These are phyloP conservation scores for Microcebus murinus DNA, from an alignment of 2,113 vertebrate genomes.

Conservation along the genomic window DNA sequence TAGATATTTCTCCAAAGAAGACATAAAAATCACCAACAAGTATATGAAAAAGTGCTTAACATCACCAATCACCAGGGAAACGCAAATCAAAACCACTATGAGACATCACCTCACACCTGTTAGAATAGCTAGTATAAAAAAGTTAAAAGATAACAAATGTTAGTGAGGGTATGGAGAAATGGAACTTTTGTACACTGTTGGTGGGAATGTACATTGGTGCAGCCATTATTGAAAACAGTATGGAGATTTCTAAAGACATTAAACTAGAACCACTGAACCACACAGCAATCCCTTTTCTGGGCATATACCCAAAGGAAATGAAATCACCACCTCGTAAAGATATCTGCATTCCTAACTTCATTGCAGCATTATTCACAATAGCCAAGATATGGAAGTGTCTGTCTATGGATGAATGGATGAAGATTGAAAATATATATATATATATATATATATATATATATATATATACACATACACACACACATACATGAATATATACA, in stretches of 20 bases:
- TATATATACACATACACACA: no score
- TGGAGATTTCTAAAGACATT: neutral
- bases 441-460: no score
- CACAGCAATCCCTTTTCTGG: neutral
- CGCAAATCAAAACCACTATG: neutral
- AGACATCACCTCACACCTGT: neutral
- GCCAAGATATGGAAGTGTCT: neutral
- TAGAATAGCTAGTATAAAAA: neutral
- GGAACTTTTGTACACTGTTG: no score
- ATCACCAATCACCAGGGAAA: neutral
- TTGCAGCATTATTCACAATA: neutral
- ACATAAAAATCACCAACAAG: neutral
- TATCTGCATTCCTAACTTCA: neutral
- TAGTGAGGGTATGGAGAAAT: neutral
- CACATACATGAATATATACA: no score
- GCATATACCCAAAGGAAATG: neutral
- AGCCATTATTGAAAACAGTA: neutral
- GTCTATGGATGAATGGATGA: neutral
- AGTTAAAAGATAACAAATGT: neutral
- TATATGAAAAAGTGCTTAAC: neutral
- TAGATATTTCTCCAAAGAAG: neutral
- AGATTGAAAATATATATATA: neutral
- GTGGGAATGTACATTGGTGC: neutral
- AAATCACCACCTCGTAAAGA: neutral
- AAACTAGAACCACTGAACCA: neutral